Percentiles rank a stretch among this genome's conserved stretches.
These are phyloP conservation scores for Hycleus phaleratus DNA, from an alignment of 1,140 invertebrate species.

Conservation along the genomic window DNA sequence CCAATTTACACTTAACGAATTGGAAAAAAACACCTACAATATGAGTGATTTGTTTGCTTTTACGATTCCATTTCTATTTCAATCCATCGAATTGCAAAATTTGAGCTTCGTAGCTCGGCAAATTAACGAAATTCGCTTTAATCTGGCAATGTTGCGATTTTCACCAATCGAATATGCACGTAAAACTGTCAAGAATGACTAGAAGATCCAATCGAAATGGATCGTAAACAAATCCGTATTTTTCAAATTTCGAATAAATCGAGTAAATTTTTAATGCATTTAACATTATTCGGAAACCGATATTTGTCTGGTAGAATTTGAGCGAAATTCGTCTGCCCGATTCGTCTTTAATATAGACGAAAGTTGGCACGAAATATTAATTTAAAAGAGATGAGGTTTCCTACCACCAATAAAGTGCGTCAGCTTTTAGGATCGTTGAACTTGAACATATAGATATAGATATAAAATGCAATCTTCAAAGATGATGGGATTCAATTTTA, in stretches of 20 bases:
- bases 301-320: neutral
- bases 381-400: slow-evolving; percentile 20
- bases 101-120: no score
- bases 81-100: neutral
- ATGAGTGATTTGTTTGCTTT: slow-evolving; percentile 9
- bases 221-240: no score
- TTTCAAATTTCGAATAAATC: no score
- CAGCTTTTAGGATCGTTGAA: slow-evolving; percentile 14
- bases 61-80: slow-evolving; percentile 2
- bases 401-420: slow-evolving; percentile 16
- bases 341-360: slow-evolving; percentile 4
- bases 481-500: slow-evolving; percentile 22
- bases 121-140: no score
- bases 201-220: no score
- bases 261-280: no score
- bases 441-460: neutral
- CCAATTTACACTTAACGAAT: slow-evolving; percentile 13
- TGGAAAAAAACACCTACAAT: slow-evolving; percentile 12
- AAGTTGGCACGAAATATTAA: slow-evolving; percentile 11
- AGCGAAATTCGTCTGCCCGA: neutral
- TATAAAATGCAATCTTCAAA: slow-evolving; percentile 20
- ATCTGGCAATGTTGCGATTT: no score
- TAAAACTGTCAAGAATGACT: no score
- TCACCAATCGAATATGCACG: no score
- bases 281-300: no score